phyloP scores from a whole-genome alignment of 2,113 vertebrate genomes.

The Macquaria ambigua region DNA sequence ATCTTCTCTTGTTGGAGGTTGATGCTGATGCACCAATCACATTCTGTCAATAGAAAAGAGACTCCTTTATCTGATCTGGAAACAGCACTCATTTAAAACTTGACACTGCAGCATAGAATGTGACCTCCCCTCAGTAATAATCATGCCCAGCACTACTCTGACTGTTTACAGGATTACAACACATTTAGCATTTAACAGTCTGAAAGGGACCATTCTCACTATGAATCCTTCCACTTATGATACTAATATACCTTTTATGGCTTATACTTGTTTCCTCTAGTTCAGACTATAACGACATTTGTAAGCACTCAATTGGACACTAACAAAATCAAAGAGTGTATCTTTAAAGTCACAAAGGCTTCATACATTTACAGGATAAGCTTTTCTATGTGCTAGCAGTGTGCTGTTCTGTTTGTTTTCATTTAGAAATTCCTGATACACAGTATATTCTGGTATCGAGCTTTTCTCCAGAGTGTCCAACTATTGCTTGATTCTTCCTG shows the following conservation, averaged over 20 bases:
- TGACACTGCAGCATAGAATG: too few relatives aligned
- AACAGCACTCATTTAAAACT: not conserved
- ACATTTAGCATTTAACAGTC: not conserved
- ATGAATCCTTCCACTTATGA: too few relatives aligned
- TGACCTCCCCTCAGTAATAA: not conserved
- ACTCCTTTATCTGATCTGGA: not conserved
- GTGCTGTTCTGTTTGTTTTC: too few relatives aligned
- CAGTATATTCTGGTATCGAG: not conserved
- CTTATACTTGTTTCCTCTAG: not conserved
- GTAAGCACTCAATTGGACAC: not conserved
- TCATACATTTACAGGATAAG: too few relatives aligned
- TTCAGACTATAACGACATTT: not conserved
- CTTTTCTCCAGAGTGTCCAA: constrained; percentile 51
- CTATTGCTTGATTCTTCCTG: constrained; percentile 80
- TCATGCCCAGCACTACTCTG: not conserved
- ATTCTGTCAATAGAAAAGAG: not conserved
- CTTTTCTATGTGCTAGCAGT: too few relatives aligned
- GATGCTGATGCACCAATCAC: not conserved
- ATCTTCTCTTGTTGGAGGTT: not conserved
- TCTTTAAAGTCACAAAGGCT: not conserved
- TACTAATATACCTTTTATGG: not conserved
- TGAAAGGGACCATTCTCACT: not conserved
- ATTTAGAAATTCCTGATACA: not conserved
- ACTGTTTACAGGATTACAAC: not conserved
- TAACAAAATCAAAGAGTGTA: not conserved